Evolutionary conservation across 2,888 invertebrate genomes (phyloP), one percentile per base, ranked within the genome.

Genomic region (Metacarcinus magister): DNA sequence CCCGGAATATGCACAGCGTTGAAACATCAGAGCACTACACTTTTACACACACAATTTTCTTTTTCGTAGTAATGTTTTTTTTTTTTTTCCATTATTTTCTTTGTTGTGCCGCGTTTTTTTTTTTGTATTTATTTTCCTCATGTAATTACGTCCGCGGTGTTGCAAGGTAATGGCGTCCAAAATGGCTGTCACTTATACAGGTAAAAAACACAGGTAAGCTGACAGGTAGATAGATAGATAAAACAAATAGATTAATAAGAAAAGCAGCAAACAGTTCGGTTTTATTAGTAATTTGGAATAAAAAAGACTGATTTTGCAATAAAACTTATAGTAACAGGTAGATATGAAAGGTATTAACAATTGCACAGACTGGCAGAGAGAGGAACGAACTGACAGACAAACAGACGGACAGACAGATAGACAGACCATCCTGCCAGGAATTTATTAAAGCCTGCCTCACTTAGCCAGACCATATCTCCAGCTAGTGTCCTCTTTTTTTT

Each of bases 361-460:
- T 39, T 39, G 87, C 5, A 2, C 4, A 16, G 39, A 67, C n/a
- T 16, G 13, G 39, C 13, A n/a, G 32, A 23, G 13, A 39, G 13
- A 87, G 7, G 19, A 16, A 82, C 8, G 82, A 7, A 82, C 28
- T 8, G 82, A 7, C 28, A 82, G 82, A 82, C 28, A 7, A 39
- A 87, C 39, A 39, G 32, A 87, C 87, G 19, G 87, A 87, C 32
- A 16, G n/a, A 32, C 46, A 28, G 91, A 91, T 10, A 2, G 91
- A n/a, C 23, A 0, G 44, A 46, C 7, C n/a, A 28, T 48, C 48
- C 46, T 2, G 91, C 48, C 23, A 23, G 28, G n/a, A 48, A 48
- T 48, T 48, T 91, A 91, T 91, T 44, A 46, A 91, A 75, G 23
- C 23, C 91, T 91, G 10, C 90, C 23, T 44, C 46, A 44, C 44